Percentiles rank a stretch among this genome's conserved stretches.
Evolutionary conservation across 2,888 invertebrate genomes (phyloP).

Genomic region (Rhingia campestris): DNA sequence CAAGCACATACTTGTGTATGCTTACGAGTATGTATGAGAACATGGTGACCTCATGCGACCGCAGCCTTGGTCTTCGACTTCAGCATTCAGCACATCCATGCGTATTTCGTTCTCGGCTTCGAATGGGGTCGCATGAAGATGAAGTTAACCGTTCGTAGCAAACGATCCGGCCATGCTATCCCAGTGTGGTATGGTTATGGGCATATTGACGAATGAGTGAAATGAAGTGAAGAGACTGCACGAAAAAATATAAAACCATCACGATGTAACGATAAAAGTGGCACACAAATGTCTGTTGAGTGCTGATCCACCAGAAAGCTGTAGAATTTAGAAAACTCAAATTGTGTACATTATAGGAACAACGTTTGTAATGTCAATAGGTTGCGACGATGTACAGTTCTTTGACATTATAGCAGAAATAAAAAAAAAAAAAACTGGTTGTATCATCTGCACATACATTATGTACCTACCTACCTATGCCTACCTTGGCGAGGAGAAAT

Average conservation of each 20-base stretch:
- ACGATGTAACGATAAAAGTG: constrained; percentile 41
- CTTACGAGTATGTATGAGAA: constrained; percentile 6
- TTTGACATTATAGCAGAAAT: neutral
- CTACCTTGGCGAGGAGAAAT: no score
- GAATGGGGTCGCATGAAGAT: constrained; percentile 51
- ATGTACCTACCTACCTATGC: no score
- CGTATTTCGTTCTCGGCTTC: constrained; percentile 41
- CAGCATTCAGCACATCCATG: constrained; percentile 40
- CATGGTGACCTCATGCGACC: constrained; percentile 48
- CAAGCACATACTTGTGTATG: no score
- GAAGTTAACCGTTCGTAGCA: constrained; percentile 32
- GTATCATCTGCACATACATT: no score
- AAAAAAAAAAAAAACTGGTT: neutral
- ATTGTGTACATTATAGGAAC: neutral
- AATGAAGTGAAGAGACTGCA: constrained; percentile 12
- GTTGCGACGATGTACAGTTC: constrained; percentile 15
- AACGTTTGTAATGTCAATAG: constrained; percentile 29
- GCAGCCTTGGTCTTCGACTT: constrained; percentile 46
- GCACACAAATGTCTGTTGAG: constrained; percentile 45
- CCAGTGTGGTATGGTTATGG: constrained; percentile 16
- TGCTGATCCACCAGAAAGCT: constrained; percentile 12
- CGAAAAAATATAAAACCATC: constrained; percentile 27
- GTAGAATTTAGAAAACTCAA: constrained; percentile 11
- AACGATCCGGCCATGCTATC: constrained; percentile 8
- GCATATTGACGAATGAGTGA: constrained; percentile 31